Evolutionary conservation across 2,888 invertebrate genomes (phyloP).

Genomic region (Scaptomyza parva): DNA sequence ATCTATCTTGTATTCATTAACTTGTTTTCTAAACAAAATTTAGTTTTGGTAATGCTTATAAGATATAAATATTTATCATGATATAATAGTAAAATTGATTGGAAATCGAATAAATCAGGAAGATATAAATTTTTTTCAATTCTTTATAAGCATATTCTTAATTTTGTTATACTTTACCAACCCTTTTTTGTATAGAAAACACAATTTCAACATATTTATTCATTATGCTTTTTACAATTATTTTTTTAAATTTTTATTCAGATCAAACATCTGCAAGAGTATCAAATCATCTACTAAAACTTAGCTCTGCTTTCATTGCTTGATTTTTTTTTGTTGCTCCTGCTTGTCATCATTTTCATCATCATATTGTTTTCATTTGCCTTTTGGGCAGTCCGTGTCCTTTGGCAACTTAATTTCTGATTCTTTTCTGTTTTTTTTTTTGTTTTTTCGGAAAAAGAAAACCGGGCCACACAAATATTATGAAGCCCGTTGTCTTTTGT

Average conservation of each 20-base stretch:
- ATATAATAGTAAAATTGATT: too few relatives aligned
- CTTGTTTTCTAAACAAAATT: too few relatives aligned
- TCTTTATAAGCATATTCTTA: too few relatives aligned
- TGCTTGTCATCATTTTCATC: slow-evolving; percentile 52
- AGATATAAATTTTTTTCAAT: too few relatives aligned
- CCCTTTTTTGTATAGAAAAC: too few relatives aligned
- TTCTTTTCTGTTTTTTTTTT: slow-evolving; percentile 17
- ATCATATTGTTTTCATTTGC: slow-evolving; percentile 57
- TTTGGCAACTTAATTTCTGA: slow-evolving; percentile 70
- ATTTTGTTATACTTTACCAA: too few relatives aligned
- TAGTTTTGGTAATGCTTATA: too few relatives aligned
- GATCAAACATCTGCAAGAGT: neutral
- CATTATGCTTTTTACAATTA: too few relatives aligned
- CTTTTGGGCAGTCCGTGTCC: slow-evolving; percentile 42
- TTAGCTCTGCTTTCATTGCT: neutral
- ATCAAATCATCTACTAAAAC: neutral
- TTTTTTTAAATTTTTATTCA: neutral
- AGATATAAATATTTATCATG: too few relatives aligned
- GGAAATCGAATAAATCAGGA: too few relatives aligned
- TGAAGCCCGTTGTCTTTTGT: slow-evolving; percentile 31
- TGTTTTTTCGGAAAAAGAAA: slow-evolving; percentile 26
- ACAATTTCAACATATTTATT: too few relatives aligned
- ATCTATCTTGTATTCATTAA: too few relatives aligned
- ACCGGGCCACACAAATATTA: slow-evolving; percentile 68
- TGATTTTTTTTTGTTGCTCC: slow-evolving; percentile 1